Conservation (phyloP, 2,113 vertebrate genomes). For the Hiodon alosoides region DNA sequence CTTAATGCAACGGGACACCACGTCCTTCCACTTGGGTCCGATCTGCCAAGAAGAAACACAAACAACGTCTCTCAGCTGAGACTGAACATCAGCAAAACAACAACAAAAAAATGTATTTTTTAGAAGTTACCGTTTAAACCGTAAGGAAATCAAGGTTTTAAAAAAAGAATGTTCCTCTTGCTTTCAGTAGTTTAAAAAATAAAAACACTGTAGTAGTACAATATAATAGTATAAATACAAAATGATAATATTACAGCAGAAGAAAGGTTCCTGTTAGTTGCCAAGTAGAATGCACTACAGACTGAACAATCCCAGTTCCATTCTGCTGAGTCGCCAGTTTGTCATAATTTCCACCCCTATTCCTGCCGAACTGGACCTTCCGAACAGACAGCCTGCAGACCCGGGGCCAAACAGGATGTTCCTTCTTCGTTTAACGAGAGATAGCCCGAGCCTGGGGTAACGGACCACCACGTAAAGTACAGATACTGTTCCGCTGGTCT, state of each 20-base stretch:
- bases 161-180: too few species aligned
- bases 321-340: background rate
- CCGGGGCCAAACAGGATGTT: background rate
- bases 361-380: background rate
- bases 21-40: slow-evolving; percentile 96
- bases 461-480: background rate
- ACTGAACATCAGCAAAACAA: too few species aligned
- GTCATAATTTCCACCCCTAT: slow-evolving; percentile 1
- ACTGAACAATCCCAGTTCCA: background rate
- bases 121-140: too few species aligned
- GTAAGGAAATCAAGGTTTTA: too few species aligned
- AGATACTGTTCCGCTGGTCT: slow-evolving; percentile 6
- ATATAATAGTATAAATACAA: background rate
- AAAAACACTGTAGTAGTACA: too few species aligned
- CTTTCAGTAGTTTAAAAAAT: too few species aligned
- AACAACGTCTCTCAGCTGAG: background rate
- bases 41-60: slow-evolving; percentile 64
- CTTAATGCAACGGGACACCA: slow-evolving; percentile 93
- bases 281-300: background rate
- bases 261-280: background rate
- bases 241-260: background rate
- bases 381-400: background rate
- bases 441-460: background rate
- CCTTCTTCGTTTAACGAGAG: background rate
- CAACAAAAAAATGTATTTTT: too few species aligned